phyloP scores from a whole-genome alignment of 2,113 vertebrate genomes.

The Brienomyrus longianalis region DNA sequence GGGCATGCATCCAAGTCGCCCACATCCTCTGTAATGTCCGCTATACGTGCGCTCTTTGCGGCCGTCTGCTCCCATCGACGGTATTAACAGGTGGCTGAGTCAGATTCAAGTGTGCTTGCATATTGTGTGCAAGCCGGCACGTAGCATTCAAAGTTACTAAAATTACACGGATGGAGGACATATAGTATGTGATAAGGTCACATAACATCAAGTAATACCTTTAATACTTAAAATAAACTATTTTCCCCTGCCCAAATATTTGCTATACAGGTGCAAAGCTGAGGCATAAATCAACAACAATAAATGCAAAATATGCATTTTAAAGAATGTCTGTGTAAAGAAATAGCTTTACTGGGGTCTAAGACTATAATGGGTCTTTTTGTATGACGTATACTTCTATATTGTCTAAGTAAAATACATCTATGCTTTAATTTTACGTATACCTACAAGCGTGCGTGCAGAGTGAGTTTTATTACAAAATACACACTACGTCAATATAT shows the following conservation, averaged over 20 bases:
- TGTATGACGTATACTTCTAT: background rate
- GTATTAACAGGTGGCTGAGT: background rate
- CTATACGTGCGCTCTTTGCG: background rate
- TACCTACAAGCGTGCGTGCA: background rate
- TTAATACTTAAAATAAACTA: background rate
- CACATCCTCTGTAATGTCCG: background rate
- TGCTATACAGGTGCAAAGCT: background rate
- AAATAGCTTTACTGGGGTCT: background rate
- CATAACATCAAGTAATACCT: background rate
- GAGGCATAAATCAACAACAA: background rate
- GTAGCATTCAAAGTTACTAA: constrained; percentile 16
- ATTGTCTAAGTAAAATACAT: background rate
- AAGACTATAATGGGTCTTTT: background rate
- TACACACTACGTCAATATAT: background rate
- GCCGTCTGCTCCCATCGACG: background rate
- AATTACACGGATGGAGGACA: constrained; percentile 14
- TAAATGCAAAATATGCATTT: background rate
- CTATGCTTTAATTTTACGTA: background rate
- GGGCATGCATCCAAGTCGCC: background rate
- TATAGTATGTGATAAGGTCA: background rate
- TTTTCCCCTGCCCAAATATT: background rate
- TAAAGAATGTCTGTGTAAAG: background rate
- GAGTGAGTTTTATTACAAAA: background rate
- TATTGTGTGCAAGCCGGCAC: constrained; percentile 23
- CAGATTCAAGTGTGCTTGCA: background rate